A percentile compares a stretch with the other conserved stretches of the same genome.
Evolutionary conservation across 2,797 vertebrate species (phyloP).

Genomic region (Oreonectes daqikongensis): DNA sequence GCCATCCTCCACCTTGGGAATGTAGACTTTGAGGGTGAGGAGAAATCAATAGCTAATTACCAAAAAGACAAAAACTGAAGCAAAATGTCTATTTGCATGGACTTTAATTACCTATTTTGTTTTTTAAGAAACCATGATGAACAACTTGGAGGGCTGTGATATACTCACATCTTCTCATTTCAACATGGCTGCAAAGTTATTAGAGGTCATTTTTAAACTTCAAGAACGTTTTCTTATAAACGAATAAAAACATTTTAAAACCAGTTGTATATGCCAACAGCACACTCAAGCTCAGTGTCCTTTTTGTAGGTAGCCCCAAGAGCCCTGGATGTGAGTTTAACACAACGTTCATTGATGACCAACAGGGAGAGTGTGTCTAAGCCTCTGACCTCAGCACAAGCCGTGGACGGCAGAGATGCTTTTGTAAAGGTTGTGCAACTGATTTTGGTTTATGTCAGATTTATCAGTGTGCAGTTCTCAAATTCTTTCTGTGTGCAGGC

Average conservation of each 20-base stretch:
- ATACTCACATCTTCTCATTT: slow-evolving; percentile 80
- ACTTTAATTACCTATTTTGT: slow-evolving; percentile 53
- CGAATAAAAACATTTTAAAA: too few relatives aligned
- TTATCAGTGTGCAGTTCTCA: neutral
- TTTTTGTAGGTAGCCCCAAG: slow-evolving; percentile 81
- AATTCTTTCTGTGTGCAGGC: slow-evolving; percentile 73
- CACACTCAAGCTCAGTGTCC: neutral
- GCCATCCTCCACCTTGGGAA: slow-evolving; percentile 94
- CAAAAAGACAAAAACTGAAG: neutral
- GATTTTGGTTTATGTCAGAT: neutral
- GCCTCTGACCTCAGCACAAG: slow-evolving; percentile 82
- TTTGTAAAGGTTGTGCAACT: slow-evolving; percentile 86
- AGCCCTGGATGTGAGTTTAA: slow-evolving; percentile 82
- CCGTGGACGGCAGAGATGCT: slow-evolving; percentile 86
- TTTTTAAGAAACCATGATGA: slow-evolving; percentile 78
- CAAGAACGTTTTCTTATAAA: slow-evolving; percentile 16
- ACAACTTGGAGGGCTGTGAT: slow-evolving; percentile 88
- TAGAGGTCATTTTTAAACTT: slow-evolving; percentile 80
- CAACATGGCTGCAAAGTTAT: slow-evolving; percentile 76
- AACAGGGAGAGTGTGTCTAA: slow-evolving; percentile 86
- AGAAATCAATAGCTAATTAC: neutral
- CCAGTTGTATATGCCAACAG: neutral
- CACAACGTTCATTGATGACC: slow-evolving; percentile 84
- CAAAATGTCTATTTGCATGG: neutral
- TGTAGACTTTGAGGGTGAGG: slow-evolving; percentile 83